Evolutionary conservation across 1,140 invertebrate species (phyloP).

Genomic region (Piezodorus guildinii): DNA sequence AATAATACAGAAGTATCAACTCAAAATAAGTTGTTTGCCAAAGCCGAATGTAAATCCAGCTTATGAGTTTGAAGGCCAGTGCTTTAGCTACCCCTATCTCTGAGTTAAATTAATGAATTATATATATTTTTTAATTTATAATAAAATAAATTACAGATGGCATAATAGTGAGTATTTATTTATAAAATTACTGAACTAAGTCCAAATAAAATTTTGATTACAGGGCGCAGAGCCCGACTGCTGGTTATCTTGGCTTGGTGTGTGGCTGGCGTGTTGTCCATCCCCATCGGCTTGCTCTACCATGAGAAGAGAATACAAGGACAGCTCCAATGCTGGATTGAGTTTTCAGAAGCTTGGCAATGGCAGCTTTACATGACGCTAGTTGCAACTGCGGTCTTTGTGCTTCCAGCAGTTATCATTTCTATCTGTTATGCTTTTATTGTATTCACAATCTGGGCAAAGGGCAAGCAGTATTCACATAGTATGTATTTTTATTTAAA

Average conservation of each 20-base stretch:
- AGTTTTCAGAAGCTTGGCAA: slow-evolving; percentile 54
- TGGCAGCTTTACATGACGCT: slow-evolving; percentile 87
- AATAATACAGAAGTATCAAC: too few relatives aligned
- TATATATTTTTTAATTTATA: too few relatives aligned
- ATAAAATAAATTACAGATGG: too few relatives aligned
- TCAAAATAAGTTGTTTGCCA: too few relatives aligned
- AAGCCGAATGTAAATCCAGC: too few relatives aligned
- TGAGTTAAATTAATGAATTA: too few relatives aligned
- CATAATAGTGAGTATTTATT: too few relatives aligned
- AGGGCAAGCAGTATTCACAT: slow-evolving; percentile 45
- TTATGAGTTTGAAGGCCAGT: too few relatives aligned
- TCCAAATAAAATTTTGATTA: background rate
- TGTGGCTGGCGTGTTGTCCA: slow-evolving; percentile 68
- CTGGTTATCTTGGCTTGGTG: slow-evolving; percentile 72
- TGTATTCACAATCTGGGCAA: slow-evolving; percentile 84
- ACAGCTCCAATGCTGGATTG: slow-evolving; percentile 81
- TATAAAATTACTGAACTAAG: too few relatives aligned
- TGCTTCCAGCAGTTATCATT: slow-evolving; percentile 81
- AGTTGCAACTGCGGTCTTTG: slow-evolving; percentile 70
- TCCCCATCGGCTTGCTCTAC: slow-evolving; percentile 71
- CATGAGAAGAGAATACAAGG: slow-evolving; percentile 64
- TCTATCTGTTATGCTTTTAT: slow-evolving; percentile 83
- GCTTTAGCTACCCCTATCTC: too few relatives aligned
- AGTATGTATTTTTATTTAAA: slow-evolving; percentile 22
- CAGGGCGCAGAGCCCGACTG: slow-evolving; percentile 60